Conservation (phyloP, 2,888 invertebrate genomes). For the Cephus sareptanus region DNA sequence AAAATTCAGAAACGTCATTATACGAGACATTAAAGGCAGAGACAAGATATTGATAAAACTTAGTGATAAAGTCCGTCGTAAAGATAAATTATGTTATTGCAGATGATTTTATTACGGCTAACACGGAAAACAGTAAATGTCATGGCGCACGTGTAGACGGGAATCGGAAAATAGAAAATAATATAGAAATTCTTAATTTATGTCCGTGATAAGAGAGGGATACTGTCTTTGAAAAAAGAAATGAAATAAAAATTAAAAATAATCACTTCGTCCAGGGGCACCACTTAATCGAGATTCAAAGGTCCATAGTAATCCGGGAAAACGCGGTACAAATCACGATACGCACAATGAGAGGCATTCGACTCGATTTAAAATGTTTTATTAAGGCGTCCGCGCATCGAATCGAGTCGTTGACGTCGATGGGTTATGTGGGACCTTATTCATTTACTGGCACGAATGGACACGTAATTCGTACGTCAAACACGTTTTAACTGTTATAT, state of each 20-base stretch:
- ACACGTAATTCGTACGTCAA: neutral
- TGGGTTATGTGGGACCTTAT: neutral
- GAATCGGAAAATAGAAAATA: neutral
- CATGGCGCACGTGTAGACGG: neutral
- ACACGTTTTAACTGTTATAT: neutral
- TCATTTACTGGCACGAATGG: neutral
- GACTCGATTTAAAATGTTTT: neutral
- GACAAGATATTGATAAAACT: neutral
- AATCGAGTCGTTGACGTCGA: neutral
- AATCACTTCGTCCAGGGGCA: neutral
- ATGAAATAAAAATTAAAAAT: neutral
- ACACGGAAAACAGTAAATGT: neutral
- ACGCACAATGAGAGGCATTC: neutral
- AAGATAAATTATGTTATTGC: neutral
- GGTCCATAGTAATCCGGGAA: neutral
- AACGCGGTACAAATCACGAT: neutral
- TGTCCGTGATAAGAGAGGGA: neutral
- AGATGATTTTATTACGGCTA: neutral
- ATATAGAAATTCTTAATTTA: neutral
- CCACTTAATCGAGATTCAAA: neutral
- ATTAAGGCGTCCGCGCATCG: neutral
- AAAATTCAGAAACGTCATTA: neutral
- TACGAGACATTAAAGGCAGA: neutral
- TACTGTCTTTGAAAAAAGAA: neutral
- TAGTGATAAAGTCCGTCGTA: neutral